These are phyloP conservation scores for Galemys pyrenaicus DNA, from an alignment of 2,113 vertebrate species.

Conservation along the genomic window DNA sequence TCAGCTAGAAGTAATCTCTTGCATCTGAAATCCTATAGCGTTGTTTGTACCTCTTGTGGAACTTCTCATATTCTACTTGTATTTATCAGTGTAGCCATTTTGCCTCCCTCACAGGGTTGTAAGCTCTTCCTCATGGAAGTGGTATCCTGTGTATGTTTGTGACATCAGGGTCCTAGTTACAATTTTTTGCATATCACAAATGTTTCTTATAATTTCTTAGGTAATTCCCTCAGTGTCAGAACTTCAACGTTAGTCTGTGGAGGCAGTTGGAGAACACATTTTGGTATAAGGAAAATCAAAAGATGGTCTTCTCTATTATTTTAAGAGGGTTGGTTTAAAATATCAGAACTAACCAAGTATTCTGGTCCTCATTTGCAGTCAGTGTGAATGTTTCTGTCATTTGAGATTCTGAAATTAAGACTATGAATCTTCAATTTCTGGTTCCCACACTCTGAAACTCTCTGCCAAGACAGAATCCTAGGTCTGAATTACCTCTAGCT, in stretches of 20 bases:
- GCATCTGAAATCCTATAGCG: constrained; percentile 58
- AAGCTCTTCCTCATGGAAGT: not conserved
- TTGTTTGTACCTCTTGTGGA: not conserved
- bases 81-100: not conserved
- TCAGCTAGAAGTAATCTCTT: constrained; percentile 23
- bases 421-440: constrained; percentile 1
- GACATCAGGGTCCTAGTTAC: not conserved
- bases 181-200: not conserved
- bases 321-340: constrained; percentile 9
- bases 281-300: not conserved
- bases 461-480: constrained; percentile 55
- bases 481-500: constrained; percentile 50
- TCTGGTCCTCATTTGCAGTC: constrained; percentile 14
- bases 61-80: not conserved
- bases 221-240: not conserved
- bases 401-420: constrained; percentile 59
- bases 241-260: not conserved
- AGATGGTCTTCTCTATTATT: not conserved
- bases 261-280: not conserved
- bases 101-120: not conserved
- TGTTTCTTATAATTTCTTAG: not conserved
- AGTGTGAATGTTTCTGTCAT: constrained; percentile 47
- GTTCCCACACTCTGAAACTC: constrained; percentile 48
- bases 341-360: not conserved
- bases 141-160: not conserved